These are phyloP conservation scores for Empidonax alnorum DNA, from an alignment of 2,113 vertebrate genomes.

Conservation along the genomic window DNA sequence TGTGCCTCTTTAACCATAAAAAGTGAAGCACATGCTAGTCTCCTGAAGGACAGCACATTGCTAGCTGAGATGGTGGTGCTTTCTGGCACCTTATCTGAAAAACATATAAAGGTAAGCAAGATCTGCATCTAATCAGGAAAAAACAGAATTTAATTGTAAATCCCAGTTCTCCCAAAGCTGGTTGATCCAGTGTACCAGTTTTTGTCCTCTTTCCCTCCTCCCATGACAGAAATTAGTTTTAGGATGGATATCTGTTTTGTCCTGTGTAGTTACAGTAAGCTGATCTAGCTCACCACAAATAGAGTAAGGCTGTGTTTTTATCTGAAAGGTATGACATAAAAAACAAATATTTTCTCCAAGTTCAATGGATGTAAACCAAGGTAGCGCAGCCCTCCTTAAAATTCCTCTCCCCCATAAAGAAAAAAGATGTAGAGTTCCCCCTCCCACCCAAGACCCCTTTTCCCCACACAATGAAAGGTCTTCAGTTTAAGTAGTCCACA, in stretches of 20 bases:
- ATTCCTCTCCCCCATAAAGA: background rate
- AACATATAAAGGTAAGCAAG: conserved; percentile 19
- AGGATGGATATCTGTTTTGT: conserved; percentile 27
- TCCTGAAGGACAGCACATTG: conserved; percentile 47
- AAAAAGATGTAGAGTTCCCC: conserved; percentile 56
- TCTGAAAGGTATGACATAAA: conserved; percentile 30
- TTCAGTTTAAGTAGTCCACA: conserved; percentile 81
- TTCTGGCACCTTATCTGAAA: conserved; percentile 31
- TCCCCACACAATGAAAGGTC: conserved; percentile 61
- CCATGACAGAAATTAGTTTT: background rate
- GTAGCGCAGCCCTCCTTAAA: conserved; percentile 1
- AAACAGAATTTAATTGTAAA: conserved; percentile 11
- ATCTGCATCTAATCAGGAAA: conserved; percentile 37
- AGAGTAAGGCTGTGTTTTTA: conserved; percentile 64
- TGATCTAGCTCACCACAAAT: conserved; percentile 44
- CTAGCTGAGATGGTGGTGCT: conserved; percentile 70
- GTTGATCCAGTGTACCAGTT: conserved; percentile 56
- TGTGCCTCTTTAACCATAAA: conserved; percentile 81
- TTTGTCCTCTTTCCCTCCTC: background rate
- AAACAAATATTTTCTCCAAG: conserved; percentile 71
- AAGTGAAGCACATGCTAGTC: conserved; percentile 48
- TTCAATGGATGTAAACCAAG: conserved; percentile 63
- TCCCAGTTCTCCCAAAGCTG: conserved; percentile 15
- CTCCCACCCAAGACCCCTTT: conserved; percentile 28
- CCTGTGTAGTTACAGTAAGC: conserved; percentile 32